Conservation (phyloP, 64 coral and sea anemone species). For the Montipora efflorescens region DNA sequence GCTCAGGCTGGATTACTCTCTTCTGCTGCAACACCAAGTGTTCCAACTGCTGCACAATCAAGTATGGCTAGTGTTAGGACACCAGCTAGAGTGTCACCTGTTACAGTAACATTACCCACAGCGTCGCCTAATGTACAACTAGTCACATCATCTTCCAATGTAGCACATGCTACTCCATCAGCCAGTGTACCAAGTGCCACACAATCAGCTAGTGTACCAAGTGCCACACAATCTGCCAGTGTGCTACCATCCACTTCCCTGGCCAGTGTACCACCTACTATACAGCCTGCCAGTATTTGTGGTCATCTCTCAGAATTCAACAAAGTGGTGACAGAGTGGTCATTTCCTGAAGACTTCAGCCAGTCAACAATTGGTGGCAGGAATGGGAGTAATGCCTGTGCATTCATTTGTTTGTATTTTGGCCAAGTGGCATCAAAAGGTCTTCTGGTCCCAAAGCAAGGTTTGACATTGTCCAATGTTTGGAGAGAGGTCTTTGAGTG, state of each 20-base stretch:
- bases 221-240: neutral
- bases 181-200: neutral
- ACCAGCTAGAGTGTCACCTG: neutral
- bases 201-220: neutral
- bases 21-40: neutral
- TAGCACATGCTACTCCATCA: neutral
- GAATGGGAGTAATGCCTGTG: slow-evolving; percentile 21
- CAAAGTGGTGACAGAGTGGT: neutral
- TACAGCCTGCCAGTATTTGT: neutral
- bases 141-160: neutral
- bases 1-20: neutral
- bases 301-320: neutral
- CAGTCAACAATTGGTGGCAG: slow-evolving; percentile 38
- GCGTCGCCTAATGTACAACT: neutral
- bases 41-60: neutral
- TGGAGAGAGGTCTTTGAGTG: neutral
- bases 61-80: neutral
- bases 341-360: slow-evolving; percentile 14
- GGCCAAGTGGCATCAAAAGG: neutral
- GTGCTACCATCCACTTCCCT: neutral
- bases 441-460: neutral
- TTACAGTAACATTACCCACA: neutral
- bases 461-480: neutral
- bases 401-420: neutral
- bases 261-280: neutral